Base-by-base conservation (phyloP, 2,113 vertebrate species). In the Bostrychus sinensis region DNA sequence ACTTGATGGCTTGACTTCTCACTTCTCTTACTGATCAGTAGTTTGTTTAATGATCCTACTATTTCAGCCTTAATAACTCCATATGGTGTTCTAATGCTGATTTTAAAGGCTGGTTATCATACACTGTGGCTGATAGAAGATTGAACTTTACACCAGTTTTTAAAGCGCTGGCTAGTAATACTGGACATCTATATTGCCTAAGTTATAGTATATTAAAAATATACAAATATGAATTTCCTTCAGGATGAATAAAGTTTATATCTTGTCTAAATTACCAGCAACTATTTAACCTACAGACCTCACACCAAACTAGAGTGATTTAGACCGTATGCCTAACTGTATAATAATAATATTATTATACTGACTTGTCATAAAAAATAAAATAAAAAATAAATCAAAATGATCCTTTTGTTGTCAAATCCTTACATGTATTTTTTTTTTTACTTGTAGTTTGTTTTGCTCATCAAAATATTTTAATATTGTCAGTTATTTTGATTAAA, bases 61-160 rank as follows among this genome's bases (percentile, higher is more conserved):
- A 75, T 85, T 87, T 81, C 77, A 74, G 83, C 80, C 78, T 67
- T 73, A 73, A 80, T 86, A 75, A 81, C 66, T 70, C 57, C 65
- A 32, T 32, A 89, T 87, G 82, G 66, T 72, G 71, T 83, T 77
- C 66, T 76, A 58, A 63, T 66, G 62, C 77, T 73, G 66, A 78
- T 80, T 87, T 88, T 78, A 66, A 83, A 84, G 77, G 82, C 77
- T 82, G 77, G 87, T 90, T 85, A 89, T 84, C 86, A 91, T 89
- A 89, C 80, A 74, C 68, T 70, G 78, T 48, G 38, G 60, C 69
- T 89, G 92, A 93, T 84, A 91, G 91, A 90, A 87, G 85, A 84
- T 85, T 92, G 90, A 92, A 90, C 90, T 92, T 92, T 89, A 90
- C 61, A 62, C 57, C 62, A 77, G 74, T 90, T 90, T n/a, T n/a